These are phyloP conservation scores for Dallia pectoralis DNA, from an alignment of 2,797 vertebrate species.

Conservation along the genomic window DNA sequence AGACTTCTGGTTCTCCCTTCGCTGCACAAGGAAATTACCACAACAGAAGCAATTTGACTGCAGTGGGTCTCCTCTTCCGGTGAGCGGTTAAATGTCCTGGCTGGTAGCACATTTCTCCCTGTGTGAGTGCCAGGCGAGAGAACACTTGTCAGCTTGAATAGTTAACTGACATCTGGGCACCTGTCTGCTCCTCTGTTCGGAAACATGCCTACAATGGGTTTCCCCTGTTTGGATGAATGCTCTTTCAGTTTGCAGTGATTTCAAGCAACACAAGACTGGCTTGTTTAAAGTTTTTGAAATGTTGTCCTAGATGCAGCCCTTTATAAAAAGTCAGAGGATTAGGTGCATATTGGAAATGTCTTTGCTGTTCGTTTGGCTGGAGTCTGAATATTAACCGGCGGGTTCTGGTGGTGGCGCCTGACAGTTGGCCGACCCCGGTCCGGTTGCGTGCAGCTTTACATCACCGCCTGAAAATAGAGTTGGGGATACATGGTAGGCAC, in stretches of 20 bases:
- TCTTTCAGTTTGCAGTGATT: not conserved
- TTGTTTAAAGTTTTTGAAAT: not conserved
- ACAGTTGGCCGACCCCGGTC: constrained; percentile 63
- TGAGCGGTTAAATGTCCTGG: constrained; percentile 53
- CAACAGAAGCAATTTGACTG: constrained; percentile 32
- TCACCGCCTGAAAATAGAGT: constrained; percentile 61
- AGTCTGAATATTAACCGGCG: not conserved
- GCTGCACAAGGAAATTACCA: constrained; percentile 52
- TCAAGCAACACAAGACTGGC: not conserved
- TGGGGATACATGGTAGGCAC: constrained; percentile 23
- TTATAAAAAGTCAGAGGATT: not conserved
- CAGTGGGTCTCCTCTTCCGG: constrained; percentile 32
- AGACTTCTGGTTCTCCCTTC: constrained; percentile 17
- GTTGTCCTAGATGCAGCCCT: not conserved
- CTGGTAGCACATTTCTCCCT: constrained; percentile 46
- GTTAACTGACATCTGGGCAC: not conserved
- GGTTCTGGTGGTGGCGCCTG: constrained; percentile 47
- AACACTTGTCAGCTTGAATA: constrained; percentile 39
- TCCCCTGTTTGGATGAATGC: not conserved
- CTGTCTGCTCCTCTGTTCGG: constrained; percentile 23
- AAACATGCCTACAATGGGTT: not conserved
- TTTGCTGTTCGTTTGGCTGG: not conserved
- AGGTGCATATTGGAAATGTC: no score
- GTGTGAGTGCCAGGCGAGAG: constrained; percentile 51
- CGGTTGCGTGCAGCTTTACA: constrained; percentile 49